phyloP scores from a whole-genome alignment of 2,113 vertebrate genomes.

The Herpetotheres cachinnans region DNA sequence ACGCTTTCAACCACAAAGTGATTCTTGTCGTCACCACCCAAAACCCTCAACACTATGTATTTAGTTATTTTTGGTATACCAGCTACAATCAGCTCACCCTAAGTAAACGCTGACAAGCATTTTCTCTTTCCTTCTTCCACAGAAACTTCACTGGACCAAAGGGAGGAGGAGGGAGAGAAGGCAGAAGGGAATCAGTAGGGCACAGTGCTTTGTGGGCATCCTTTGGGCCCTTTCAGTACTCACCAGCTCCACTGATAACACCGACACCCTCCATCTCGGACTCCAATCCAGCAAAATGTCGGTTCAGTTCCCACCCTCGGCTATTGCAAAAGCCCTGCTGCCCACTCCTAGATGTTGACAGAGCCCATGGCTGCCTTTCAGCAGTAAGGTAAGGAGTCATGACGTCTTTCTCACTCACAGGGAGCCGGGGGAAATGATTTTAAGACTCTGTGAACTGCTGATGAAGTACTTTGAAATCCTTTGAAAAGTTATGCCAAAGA shows the following conservation, averaged over 20 bases:
- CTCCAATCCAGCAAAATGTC: not conserved
- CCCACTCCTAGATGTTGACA: not conserved
- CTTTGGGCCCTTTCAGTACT: not conserved
- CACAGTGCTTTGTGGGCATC: fast-evolving
- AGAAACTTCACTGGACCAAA: not conserved
- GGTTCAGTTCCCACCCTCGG: not conserved
- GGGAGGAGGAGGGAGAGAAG: not conserved
- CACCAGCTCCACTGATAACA: not conserved
- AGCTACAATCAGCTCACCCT: not conserved
- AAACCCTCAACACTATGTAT: not conserved
- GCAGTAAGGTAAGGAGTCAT: fast-evolving
- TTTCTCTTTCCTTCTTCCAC: not conserved
- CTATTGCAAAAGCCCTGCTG: not conserved
- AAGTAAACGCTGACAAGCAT: not conserved
- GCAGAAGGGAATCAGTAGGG: not conserved
- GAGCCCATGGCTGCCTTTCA: not conserved
- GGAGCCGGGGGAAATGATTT: not conserved
- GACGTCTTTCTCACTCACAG: not conserved
- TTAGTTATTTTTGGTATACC: not conserved
- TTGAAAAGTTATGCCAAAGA: not conserved
- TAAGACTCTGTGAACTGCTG: not conserved
- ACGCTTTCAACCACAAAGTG: fast-evolving
- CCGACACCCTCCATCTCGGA: not conserved
- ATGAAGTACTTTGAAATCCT: not conserved
- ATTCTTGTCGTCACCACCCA: not conserved